Evolutionary conservation across 2,113 vertebrate species (phyloP).

Genomic region (Lucifuga dentata): DNA sequence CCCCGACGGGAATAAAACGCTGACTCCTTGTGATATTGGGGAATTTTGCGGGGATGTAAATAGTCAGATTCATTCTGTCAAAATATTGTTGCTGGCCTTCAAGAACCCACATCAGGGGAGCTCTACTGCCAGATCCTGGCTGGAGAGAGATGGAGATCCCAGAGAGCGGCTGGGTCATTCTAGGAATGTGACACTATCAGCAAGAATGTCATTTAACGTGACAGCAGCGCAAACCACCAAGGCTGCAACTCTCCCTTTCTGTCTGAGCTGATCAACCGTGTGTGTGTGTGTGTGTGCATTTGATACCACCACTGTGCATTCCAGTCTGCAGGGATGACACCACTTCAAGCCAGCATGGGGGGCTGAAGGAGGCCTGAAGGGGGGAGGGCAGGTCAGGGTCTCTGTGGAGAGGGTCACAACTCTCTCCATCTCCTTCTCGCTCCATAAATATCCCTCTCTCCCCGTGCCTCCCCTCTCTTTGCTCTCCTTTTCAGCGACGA

Average conservation of each 20-base stretch:
- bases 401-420: constrained; percentile 4
- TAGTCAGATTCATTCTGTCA: no score
- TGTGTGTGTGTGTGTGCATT: background rate
- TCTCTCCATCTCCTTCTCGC: background rate
- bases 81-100: no score
- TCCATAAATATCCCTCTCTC: constrained; percentile 9
- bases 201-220: constrained; percentile 28
- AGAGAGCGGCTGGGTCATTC: constrained; percentile 18
- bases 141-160: background rate
- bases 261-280: background rate
- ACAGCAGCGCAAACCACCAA: background rate
- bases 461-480: background rate
- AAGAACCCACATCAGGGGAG: no score
- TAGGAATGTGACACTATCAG: constrained; percentile 46
- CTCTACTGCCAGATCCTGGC: background rate
- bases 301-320: constrained; percentile 16
- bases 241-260: background rate
- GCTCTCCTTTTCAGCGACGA: background rate
- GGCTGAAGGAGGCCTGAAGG: background rate
- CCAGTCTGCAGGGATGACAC: constrained; percentile 23
- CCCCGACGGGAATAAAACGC: no score
- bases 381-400: background rate
- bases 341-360: constrained; percentile 1
- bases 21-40: no score
- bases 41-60: no score